These are phyloP conservation scores for Falco punctatus DNA, from an alignment of 2,113 vertebrate genomes.

Conservation along the genomic window DNA sequence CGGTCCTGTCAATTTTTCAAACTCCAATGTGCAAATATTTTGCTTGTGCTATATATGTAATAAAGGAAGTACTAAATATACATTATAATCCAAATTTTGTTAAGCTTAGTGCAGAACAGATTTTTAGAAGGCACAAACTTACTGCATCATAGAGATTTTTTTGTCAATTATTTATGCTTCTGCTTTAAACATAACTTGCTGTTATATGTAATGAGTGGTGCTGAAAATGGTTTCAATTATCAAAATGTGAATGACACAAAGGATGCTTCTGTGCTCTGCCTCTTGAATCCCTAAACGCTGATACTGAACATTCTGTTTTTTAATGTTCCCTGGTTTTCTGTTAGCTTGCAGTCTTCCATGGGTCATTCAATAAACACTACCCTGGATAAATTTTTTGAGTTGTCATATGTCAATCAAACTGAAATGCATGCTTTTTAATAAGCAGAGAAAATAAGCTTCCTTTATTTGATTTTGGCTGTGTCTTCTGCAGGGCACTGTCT, in stretches of 20 bases:
- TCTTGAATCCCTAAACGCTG: constrained; percentile 32
- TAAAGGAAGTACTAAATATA: not conserved
- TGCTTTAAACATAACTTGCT: not conserved
- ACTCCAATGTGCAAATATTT: not conserved
- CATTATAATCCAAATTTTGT: not conserved
- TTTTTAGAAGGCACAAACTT: not conserved
- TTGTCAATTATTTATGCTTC: not conserved
- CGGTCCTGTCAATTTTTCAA: not conserved
- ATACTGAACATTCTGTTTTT: constrained; percentile 58
- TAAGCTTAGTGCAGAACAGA: not conserved
- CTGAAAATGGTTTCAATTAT: constrained; percentile 29
- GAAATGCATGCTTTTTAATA: constrained; percentile 32
- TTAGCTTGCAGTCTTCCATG: constrained; percentile 63
- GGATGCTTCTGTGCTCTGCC: constrained; percentile 30
- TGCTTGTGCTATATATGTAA: not conserved
- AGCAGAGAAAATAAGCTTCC: constrained; percentile 43
- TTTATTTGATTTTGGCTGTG: constrained; percentile 43
- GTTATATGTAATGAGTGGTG: not conserved
- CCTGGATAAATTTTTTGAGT: constrained; percentile 58
- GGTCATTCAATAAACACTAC: constrained; percentile 66
- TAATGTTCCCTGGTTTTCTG: constrained; percentile 62
- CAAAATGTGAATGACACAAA: constrained; percentile 31
- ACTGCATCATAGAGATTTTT: not conserved
- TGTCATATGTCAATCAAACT: constrained; percentile 69
- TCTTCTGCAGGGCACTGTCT: constrained; percentile 6